Evolutionary conservation across 2,888 invertebrate species (phyloP), one percentile per base, ranked within the genome.

Genomic region (Cataglyphis altisquamis): DNA sequence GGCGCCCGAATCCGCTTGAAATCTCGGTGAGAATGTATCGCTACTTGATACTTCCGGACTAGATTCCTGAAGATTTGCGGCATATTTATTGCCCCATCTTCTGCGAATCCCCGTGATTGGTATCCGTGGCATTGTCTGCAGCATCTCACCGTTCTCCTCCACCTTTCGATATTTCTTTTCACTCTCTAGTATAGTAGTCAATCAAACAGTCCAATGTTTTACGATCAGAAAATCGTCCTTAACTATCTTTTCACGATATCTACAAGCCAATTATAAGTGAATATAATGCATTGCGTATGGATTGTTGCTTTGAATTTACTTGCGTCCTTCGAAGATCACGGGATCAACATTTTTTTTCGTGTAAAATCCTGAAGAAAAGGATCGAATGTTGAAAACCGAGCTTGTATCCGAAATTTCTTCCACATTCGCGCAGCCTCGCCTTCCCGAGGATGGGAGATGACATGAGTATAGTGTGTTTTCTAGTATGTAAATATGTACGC

Each of bases 1-100:
- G 1, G 97, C 97, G 88, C 96, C 96, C 87, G 97, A 97, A 87
- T 97, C 97, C 70, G 97, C 97, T 91, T 97, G 96, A 95, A 97
- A 96, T 87, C 97, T 97, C 66, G 97, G 97, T 73, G 98, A 98
- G 52, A 94, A 84, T 0, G 93, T 94, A 3, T 93, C 94, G 81
- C 94, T 94, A 88, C 94, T 94, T 36, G 94, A 94, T 12, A 94
- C 94, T 83, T 94, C 94, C 60, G 94, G 92, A 84, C 94, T 94
- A 25, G 94, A 94, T 84, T 94, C 94, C 86, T 94, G 94, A 55
- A 94, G 91, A 52, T 86, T 87, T 41, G 87, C 91, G 57, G 87
- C 75, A 64, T 87, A 81, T 60, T 91, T 84, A 32, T 92, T 93
- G 81, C 92, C 93, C 94, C 94, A 94, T 70, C 93, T 90, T 15